A percentile compares a stretch with the other conserved stretches of the same genome.
Evolutionary conservation across 2,113 vertebrate genomes (phyloP).

Genomic region (Lepisosteus oculatus): DNA sequence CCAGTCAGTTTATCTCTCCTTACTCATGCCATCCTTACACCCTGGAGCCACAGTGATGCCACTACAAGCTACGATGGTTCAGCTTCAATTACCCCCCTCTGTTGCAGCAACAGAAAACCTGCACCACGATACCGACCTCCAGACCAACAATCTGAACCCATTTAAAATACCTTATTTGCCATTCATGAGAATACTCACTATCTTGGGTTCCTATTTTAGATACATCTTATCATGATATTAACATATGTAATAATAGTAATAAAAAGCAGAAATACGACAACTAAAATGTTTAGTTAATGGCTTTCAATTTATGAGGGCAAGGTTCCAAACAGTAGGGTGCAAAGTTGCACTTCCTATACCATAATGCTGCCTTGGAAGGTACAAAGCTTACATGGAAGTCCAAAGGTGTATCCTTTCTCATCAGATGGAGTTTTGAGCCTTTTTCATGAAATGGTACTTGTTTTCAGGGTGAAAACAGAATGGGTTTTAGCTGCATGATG

Average conservation of each 20-base stretch:
- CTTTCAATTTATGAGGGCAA: neutral
- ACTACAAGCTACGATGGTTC: too few relatives aligned
- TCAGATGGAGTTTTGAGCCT: too few relatives aligned
- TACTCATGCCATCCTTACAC: too few relatives aligned
- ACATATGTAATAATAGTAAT: neutral
- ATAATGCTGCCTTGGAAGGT: neutral
- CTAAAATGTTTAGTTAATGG: neutral
- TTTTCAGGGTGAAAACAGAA: slow-evolving; percentile 32
- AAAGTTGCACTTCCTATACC: neutral
- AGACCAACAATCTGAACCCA: too few relatives aligned
- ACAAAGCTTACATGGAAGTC: slow-evolving; percentile 23
- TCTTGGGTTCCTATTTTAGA: neutral
- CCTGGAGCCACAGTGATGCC: too few relatives aligned
- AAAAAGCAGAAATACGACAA: neutral
- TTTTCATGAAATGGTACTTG: too few relatives aligned
- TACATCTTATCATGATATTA: neutral
- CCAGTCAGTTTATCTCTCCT: too few relatives aligned
- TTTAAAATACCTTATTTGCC: too few relatives aligned
- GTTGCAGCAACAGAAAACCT: too few relatives aligned
- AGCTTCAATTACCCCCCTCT: too few relatives aligned
- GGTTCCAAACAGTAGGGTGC: neutral
- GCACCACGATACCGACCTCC: too few relatives aligned
- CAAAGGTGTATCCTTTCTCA: too few relatives aligned
- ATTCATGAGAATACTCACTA: slow-evolving; percentile 8
- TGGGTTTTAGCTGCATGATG: neutral